A percentile compares a stretch with the other conserved stretches of the same genome.
These are phyloP conservation scores for Eristalinus aeneus DNA, from an alignment of 2,888 invertebrate genomes.

Conservation along the genomic window DNA sequence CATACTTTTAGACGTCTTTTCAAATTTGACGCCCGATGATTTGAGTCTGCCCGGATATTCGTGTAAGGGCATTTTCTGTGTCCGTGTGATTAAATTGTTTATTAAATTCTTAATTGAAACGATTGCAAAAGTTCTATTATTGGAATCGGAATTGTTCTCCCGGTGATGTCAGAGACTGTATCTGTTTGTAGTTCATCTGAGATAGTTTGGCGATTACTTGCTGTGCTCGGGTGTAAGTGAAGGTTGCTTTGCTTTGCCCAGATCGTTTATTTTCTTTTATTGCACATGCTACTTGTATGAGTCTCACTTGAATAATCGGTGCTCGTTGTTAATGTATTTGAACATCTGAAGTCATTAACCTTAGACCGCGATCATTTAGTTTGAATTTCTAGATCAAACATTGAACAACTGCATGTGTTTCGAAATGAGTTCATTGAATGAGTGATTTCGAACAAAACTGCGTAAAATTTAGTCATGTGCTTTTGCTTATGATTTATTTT, in stretches of 20 bases:
- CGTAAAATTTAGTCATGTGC: neutral
- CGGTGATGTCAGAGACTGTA: conserved; percentile 47
- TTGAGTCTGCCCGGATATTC: neutral
- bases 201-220: neutral
- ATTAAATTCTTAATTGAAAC: conserved; percentile 49
- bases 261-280: neutral
- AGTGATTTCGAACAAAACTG: neutral
- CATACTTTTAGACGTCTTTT: neutral
- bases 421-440: neutral
- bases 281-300: neutral
- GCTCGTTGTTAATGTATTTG: neutral
- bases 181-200: neutral
- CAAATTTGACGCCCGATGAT: neutral
- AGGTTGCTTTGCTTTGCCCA: neutral
- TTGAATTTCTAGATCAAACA: neutral
- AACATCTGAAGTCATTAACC: neutral
- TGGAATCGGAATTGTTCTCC: conserved; percentile 17
- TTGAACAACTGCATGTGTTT: neutral
- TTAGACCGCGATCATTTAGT: neutral
- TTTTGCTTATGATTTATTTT: neutral
- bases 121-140: conserved; percentile 26
- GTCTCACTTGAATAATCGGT: neutral
- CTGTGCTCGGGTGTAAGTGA: neutral
- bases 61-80: conserved; percentile 31
- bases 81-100: conserved; percentile 27